Evolutionary conservation across 2,113 vertebrate species (phyloP).

Genomic region (Hylia prasina): DNA sequence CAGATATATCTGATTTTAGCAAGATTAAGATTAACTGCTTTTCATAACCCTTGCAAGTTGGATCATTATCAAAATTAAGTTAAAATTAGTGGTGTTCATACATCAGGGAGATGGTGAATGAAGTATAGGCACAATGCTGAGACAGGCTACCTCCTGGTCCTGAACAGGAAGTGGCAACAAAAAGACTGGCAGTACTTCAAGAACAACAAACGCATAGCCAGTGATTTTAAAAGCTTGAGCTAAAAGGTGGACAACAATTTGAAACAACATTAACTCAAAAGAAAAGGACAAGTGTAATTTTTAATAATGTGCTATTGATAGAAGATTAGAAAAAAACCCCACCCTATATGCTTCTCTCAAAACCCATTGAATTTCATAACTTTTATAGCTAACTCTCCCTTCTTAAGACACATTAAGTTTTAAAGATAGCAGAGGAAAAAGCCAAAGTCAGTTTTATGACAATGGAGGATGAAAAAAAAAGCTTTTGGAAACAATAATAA

Average conservation of each 20-base stretch:
- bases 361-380: not conserved
- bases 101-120: not conserved
- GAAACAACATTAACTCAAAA: not conserved
- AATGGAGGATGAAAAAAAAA: not conserved
- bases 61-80: not conserved
- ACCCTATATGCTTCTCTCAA: not conserved
- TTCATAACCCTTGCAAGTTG: not conserved
- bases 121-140: not conserved
- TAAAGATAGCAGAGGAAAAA: not conserved
- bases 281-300: not conserved
- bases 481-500: not conserved
- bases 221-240: not conserved
- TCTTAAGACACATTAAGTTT: not conserved
- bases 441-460: not conserved
- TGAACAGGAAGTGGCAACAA: not conserved
- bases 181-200: not conserved
- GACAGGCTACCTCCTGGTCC: not conserved
- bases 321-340: not conserved
- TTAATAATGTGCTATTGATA: not conserved
- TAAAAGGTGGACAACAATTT: not conserved
- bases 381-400: not conserved
- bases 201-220: not conserved
- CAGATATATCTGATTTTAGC: not conserved
- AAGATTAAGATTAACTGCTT: not conserved
- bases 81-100: not conserved